phyloP scores from a whole-genome alignment of 2,888 invertebrate species.

The Synanthedon tipuliformis region DNA sequence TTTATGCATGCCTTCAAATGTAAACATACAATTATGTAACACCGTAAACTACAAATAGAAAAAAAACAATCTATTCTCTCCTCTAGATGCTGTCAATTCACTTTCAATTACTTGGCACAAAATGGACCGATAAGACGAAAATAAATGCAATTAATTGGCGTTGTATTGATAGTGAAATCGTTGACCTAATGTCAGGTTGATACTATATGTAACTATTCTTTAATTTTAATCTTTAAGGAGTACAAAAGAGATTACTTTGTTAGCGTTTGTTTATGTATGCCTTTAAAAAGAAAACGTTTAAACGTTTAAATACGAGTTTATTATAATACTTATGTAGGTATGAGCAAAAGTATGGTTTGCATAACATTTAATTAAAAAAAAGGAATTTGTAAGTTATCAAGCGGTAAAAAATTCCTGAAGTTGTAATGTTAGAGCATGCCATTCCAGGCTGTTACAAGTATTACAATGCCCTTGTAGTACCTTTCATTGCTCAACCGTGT shows the following conservation, averaged over 20 bases:
- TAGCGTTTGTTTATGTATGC: too few species aligned
- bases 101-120: slow-evolving; percentile 18
- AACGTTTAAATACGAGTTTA: too few species aligned
- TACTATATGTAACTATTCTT: too few species aligned
- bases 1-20: background rate
- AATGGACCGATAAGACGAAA: background rate
- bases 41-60: slow-evolving; percentile 10
- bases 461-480: slow-evolving; percentile 20
- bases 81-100: slow-evolving; percentile 24
- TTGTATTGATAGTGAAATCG: too few species aligned
- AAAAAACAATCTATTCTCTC: slow-evolving; percentile 23
- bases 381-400: too few species aligned
- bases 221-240: too few species aligned
- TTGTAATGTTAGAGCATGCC: slow-evolving; percentile 16
- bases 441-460: slow-evolving; percentile 6
- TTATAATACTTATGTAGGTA: too few species aligned
- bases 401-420: background rate
- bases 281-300: too few species aligned
- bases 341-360: too few species aligned
- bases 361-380: too few species aligned
- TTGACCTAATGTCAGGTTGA: too few species aligned
- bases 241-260: too few species aligned
- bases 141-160: background rate
- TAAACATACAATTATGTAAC: slow-evolving; percentile 8
- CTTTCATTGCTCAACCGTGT: slow-evolving; percentile 47